phyloP scores from a whole-genome alignment of 2,113 vertebrate species.

The Glareola pratincola region DNA sequence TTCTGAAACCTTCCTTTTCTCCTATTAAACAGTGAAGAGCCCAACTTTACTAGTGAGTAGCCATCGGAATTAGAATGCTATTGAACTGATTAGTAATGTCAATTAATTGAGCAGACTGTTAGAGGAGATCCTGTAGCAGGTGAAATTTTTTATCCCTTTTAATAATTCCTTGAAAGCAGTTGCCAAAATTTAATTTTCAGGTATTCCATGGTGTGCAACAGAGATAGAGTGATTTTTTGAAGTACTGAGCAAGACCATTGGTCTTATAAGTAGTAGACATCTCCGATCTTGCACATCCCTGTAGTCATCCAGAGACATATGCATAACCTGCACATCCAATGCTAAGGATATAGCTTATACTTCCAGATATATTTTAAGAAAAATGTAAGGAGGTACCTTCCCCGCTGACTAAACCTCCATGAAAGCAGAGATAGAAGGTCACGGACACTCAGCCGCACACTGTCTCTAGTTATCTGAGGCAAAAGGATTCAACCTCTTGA shows the following conservation, averaged over 20 bases:
- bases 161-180: not conserved
- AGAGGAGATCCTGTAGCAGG: not conserved
- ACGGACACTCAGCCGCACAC: not conserved
- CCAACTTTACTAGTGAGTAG: not conserved
- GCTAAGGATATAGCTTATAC: not conserved
- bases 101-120: not conserved
- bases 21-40: not conserved
- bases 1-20: not conserved
- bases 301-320: not conserved
- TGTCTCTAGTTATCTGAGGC: not conserved
- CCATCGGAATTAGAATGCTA: not conserved
- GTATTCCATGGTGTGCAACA: not conserved
- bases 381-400: not conserved
- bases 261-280: not conserved
- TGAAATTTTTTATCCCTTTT: not conserved
- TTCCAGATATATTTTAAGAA: not conserved
- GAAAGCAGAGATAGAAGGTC: not conserved
- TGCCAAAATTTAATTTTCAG: not conserved
- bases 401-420: not conserved
- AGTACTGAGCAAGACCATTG: not conserved
- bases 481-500: not conserved
- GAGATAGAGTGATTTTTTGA: not conserved
- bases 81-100: not conserved
- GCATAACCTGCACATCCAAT: not conserved
- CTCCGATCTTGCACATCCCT: not conserved